phyloP scores from a whole-genome alignment of 2,797 vertebrate species.

The Falco biarmicus region DNA sequence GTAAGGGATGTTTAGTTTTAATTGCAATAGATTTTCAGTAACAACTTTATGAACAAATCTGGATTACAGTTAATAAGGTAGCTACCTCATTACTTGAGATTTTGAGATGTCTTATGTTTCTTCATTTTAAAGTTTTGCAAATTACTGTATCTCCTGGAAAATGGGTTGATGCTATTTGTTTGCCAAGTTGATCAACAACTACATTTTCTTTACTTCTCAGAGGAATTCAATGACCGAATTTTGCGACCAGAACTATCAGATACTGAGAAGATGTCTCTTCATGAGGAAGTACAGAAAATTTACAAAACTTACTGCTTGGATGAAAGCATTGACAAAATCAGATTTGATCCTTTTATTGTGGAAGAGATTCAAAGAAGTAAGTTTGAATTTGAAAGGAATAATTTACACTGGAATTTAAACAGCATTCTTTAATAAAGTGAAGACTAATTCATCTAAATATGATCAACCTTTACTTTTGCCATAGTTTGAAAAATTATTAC shows the following conservation, averaged over 20 bases:
- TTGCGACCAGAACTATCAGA: constrained; percentile 90
- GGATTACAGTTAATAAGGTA: background rate
- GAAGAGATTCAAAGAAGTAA: constrained; percentile 91
- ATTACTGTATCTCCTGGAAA: background rate
- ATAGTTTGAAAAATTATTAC: background rate
- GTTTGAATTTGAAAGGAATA: constrained; percentile 51
- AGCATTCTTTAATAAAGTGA: background rate
- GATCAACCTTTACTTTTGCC: background rate
- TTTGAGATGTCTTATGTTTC: background rate
- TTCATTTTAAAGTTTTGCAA: background rate
- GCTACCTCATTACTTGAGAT: background rate
- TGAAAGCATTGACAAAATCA: constrained; percentile 94
- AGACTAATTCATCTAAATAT: background rate
- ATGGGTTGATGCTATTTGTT: background rate
- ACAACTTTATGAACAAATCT: background rate
- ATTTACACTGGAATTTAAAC: background rate
- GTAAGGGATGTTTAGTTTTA: background rate
- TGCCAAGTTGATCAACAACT: background rate
- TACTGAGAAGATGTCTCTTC: constrained; percentile 85
- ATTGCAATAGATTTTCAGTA: background rate
- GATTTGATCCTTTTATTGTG: constrained; percentile 90
- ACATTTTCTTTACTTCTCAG: constrained; percentile 72
- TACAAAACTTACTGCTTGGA: constrained; percentile 93
- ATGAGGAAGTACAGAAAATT: constrained; percentile 90
- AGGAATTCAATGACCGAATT: constrained; percentile 96